Evolutionary conservation across 2,113 vertebrate genomes (phyloP), one percentile per base, ranked within the genome.

Genomic region (Pongo abelii): DNA sequence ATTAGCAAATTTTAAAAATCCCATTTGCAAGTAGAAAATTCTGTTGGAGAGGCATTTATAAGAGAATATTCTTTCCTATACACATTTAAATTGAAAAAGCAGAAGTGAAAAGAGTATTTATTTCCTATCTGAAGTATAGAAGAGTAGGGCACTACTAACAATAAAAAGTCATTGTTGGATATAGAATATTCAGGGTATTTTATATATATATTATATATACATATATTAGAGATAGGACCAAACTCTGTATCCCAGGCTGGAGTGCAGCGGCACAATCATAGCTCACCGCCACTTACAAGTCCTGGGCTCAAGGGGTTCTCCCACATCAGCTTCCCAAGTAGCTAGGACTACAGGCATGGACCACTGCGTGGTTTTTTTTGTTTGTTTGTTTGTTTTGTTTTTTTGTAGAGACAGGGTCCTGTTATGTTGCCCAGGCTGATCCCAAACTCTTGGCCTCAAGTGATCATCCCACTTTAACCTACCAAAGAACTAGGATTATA

Each of bases 11-110:
- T 85, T 93, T 59, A 14, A 87, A 95, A 97, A 96, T 95, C 88
- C 77, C 72, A 96, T 98, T 97, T 97, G 89, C 94, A 98, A 93
- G 80, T 90, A 88, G 96, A 90, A 96, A 97, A 84, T 89, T 20
- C 22, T 98, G 25, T 92, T 89, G 64, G 55, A 81, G 83, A 98
- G 61, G 94, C 6, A 0, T 94, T 92, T 88, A 57, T 87, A 90
- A 96, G 84, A 97, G 3, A 81, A 91, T 77, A 70, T 50, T 57
- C n/a, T 93, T 96, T 91, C 48, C 79, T 93, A 95, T 92, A 83
- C 17, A 96, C 95, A 87, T 97, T 98, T 91, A 95, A 98, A 97
- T 97, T 81, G 91, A 89, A 97, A 94, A 97, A 95, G 30, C 70
- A 48, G 12, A 98, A 98, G 64, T 81, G 92, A 97, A 97, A 97